Percentiles rank a stretch among this genome's conserved stretches.
Conservation (phyloP, 2,113 vertebrate genomes). For the Colistium nudipinnis region DNA sequence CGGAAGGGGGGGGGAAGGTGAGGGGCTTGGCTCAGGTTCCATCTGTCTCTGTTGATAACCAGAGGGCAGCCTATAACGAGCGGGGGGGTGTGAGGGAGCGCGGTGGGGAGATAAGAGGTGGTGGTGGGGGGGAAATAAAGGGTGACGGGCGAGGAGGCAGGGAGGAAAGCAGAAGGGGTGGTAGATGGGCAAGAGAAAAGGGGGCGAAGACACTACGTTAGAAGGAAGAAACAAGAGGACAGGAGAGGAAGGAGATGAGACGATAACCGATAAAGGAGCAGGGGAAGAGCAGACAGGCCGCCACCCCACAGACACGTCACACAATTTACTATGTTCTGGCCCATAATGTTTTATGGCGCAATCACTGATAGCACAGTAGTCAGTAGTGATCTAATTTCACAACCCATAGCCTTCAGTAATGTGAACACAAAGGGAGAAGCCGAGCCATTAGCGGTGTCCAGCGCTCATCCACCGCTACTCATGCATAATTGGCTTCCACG, state of each 20-base stretch:
- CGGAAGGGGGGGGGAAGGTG: slow-evolving; percentile 28
- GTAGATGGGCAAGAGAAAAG: slow-evolving; percentile 2
- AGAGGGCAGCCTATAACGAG: slow-evolving; percentile 54
- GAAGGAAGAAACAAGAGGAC: slow-evolving; percentile 34
- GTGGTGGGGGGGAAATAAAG: slow-evolving; percentile 42
- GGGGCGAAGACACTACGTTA: slow-evolving; percentile 17
- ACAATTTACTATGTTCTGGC: slow-evolving; percentile 76
- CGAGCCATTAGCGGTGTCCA: slow-evolving; percentile 75
- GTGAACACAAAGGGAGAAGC: slow-evolving; percentile 79
- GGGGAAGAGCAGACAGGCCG: slow-evolving; percentile 57
- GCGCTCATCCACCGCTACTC: slow-evolving; percentile 66
- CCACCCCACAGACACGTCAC: slow-evolving; percentile 70
- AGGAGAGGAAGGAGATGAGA: slow-evolving; percentile 55
- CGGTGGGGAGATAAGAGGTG: slow-evolving; percentile 63
- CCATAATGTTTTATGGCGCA: slow-evolving; percentile 80
- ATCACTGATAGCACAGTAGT: slow-evolving; percentile 76
- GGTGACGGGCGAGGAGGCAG: slow-evolving; percentile 23
- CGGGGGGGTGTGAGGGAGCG: slow-evolving; percentile 50
- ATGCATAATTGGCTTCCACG: slow-evolving; percentile 75
- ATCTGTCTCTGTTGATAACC: slow-evolving; percentile 67
- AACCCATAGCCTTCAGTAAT: slow-evolving; percentile 82
- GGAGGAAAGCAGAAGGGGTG: slow-evolving; percentile 18
- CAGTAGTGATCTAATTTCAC: slow-evolving; percentile 82
- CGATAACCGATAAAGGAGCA: slow-evolving; percentile 57
- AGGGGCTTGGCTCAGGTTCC: slow-evolving; percentile 37